Base-by-base conservation (phyloP, 2,113 vertebrate species). In the Nycticryphes semicollaris region DNA sequence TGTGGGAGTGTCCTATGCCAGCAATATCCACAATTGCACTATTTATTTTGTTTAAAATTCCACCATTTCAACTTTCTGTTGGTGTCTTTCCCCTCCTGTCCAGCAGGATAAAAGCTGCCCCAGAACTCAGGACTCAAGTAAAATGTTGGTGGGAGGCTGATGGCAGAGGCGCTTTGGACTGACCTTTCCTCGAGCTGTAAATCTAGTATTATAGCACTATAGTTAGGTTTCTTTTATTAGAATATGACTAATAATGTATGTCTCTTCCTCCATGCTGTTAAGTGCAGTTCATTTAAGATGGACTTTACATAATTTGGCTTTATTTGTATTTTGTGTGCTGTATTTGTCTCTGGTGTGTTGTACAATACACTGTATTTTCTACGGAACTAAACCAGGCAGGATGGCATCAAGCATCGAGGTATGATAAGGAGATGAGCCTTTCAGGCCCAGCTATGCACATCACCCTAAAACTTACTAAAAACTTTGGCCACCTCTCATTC, bases 1-100 rank as follows among this genome's bases (percentile, higher is more conserved):
- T 7, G 0, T 3, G 13, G 20, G 35, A 5, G 4, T 9, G 20
- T 10, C 19, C 9, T 6, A 6, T 28, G 4, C 5, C 0, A 1
- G 41, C 47, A 24, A 3, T 14, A 30, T 3, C 31, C n/a, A 6
- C 28, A 18, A 1, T 14, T 14, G 2, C 10, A 25, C 35, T 1
- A 0, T 20, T 56, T 18, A 1, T 6, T 62, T 21, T 22, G 22
- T 25, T 85, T 14, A 25, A 66, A 76, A 51, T 43, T 3, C 13
- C 6, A 1, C 35, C 5, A 1, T 45, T 41, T 54, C 45, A 50
- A 6, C 24, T 10, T 27, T 8, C 2, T 5, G 7, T 19, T 43
- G 59, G 27, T 27, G 7, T 5, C 8, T 47, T 54, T 54, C 31
- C 33, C 8, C 33, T 67, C 54, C n/a, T 21, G 30, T 4, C 31